phyloP scores from a whole-genome alignment of 2,888 invertebrate species.

The Tenthredo notha region DNA sequence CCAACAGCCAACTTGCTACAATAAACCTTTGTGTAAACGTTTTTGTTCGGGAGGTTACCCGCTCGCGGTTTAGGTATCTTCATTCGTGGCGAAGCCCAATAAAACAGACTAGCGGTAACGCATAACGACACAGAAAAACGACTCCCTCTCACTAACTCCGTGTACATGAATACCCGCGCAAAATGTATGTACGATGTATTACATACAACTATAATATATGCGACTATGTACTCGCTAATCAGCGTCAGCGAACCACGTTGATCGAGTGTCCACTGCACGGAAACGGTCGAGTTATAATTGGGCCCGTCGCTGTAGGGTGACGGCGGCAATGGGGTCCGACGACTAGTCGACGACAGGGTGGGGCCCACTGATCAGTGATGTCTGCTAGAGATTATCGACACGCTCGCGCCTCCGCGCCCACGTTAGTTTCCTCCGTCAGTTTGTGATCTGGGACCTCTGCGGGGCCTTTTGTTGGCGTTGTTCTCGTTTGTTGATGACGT shows the following conservation, averaged over 20 bases:
- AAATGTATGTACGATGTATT: neutral
- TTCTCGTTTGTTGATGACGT: slow-evolving; percentile 39
- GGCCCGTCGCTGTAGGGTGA: slow-evolving; percentile 51
- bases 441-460: neutral
- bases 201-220: neutral
- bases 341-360: slow-evolving; percentile 50
- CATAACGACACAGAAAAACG: neutral
- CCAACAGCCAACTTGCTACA: slow-evolving; percentile 35
- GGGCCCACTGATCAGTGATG: slow-evolving; percentile 52
- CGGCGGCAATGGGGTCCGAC: slow-evolving; percentile 37
- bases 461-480: slow-evolving; percentile 45
- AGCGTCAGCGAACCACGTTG: slow-evolving; percentile 41
- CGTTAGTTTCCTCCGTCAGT: slow-evolving; percentile 39
- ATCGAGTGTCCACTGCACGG: slow-evolving; percentile 39
- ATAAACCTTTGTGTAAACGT: slow-evolving; percentile 46
- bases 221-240: slow-evolving; percentile 31
- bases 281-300: slow-evolving; percentile 54
- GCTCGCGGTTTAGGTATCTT: slow-evolving; percentile 25
- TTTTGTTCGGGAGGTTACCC: slow-evolving; percentile 31
- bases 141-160: neutral
- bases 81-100: slow-evolving; percentile 16
- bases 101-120: slow-evolving; percentile 5
- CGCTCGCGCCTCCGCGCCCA: slow-evolving; percentile 55
- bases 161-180: neutral
- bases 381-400: slow-evolving; percentile 55